Evolutionary conservation across 2,888 invertebrate species (phyloP).

Genomic region (Teleiodes luculella): DNA sequence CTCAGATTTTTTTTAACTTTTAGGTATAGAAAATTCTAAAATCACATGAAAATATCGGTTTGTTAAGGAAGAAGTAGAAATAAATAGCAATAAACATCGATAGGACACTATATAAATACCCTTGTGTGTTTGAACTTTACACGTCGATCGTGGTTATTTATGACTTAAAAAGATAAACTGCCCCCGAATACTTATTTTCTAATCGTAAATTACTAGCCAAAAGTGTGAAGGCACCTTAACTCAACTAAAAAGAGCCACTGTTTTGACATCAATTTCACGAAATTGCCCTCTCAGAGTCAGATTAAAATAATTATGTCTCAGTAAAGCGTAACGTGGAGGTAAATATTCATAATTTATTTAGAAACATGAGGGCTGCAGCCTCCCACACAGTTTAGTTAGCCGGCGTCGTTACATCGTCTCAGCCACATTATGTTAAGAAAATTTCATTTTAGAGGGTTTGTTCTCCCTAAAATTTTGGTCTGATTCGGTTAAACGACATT

Average conservation of each 20-base stretch:
- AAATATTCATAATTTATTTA: conserved; percentile 74
- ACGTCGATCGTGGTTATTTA: too few species aligned
- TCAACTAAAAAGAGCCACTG: conserved; percentile 38
- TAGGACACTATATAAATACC: too few species aligned
- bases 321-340: conserved; percentile 65
- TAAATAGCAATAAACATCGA: too few species aligned
- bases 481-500: conserved; percentile 50
- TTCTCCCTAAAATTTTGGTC: conserved; percentile 51
- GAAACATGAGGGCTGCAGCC: conserved; percentile 61
- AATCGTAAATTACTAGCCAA: neutral
- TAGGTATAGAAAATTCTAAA: too few species aligned
- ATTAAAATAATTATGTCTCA: conserved; percentile 70
- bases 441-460: conserved; percentile 61
- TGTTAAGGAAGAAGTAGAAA: too few species aligned
- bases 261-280: conserved; percentile 59
- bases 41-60: too few species aligned
- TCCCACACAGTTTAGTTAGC: conserved; percentile 47
- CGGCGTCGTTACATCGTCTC: conserved; percentile 53
- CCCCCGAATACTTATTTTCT: too few species aligned
- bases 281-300: conserved; percentile 60
- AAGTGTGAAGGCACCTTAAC: conserved; percentile 24
- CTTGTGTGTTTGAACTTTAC: too few species aligned
- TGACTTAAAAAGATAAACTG: too few species aligned
- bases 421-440: conserved; percentile 62
- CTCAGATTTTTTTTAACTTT: too few species aligned